phyloP scores from a whole-genome alignment of 2,113 vertebrate species.

The Hippoglossus stenolepis region DNA sequence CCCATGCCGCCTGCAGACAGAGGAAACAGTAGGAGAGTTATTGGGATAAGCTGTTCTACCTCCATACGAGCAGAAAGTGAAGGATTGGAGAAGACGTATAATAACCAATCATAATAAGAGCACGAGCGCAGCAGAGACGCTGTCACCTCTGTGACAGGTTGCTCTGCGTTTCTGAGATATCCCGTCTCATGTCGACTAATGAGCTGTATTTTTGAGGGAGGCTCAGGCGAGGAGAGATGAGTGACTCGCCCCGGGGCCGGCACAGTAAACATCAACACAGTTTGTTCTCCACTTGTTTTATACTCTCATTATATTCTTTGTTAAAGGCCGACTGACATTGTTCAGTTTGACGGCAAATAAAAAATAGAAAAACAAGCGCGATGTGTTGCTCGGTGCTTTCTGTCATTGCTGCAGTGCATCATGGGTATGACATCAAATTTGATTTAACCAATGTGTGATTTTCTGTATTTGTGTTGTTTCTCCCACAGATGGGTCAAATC shows the following conservation, averaged over 20 bases:
- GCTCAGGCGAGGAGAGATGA: conserved; percentile 18
- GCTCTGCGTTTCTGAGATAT: conserved; percentile 11
- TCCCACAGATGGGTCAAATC: conserved; percentile 76
- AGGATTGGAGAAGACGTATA: conserved; percentile 7
- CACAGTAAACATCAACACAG: not conserved
- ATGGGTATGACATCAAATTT: conserved; percentile 5
- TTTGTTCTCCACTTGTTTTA: conserved; percentile 26
- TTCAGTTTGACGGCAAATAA: conserved; percentile 13
- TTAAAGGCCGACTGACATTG: conserved; percentile 4
- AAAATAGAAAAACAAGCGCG: conserved; percentile 35
- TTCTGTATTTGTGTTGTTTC: conserved; percentile 12
- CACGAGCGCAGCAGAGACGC: not conserved
- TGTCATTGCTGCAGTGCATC: not conserved
- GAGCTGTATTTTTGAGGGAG: conserved; percentile 44
- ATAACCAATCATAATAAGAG: conserved; percentile 16
- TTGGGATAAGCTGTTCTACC: not conserved
- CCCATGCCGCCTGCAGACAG: not conserved
- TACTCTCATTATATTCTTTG: conserved; percentile 42
- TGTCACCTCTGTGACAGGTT: conserved; percentile 14
- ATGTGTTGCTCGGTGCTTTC: not conserved
- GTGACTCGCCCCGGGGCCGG: conserved; percentile 32
- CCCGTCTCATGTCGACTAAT: conserved; percentile 49
- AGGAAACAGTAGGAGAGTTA: not conserved
- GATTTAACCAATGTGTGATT: not conserved
- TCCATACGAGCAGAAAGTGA: conserved; percentile 1